Conservation (phyloP, 2,113 vertebrate genomes). For the Mus spicilegus region DNA sequence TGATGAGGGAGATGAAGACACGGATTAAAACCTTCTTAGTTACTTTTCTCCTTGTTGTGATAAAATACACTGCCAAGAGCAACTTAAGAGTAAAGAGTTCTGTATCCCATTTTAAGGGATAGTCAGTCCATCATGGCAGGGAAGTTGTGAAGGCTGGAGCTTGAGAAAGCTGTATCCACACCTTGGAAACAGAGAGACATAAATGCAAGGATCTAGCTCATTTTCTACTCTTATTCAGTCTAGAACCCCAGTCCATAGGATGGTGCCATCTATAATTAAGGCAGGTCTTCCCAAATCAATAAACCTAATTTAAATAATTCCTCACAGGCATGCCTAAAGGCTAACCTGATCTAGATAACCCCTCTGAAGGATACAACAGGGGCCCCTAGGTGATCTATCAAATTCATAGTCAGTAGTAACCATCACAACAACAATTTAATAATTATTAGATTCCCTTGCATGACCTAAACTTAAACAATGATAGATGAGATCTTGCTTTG, state of each 20-base stretch:
- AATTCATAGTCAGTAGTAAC: background rate
- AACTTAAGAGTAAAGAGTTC: background rate
- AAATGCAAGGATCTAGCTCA: background rate
- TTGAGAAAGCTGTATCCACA: background rate
- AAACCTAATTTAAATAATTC: background rate
- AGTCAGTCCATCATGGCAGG: no score
- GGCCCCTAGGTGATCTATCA: background rate
- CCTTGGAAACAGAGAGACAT: background rate
- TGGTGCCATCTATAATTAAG: background rate
- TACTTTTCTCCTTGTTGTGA: background rate
- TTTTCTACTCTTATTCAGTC: background rate
- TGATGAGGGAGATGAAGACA: no score
- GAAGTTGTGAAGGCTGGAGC: no score
- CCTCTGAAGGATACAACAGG: background rate
- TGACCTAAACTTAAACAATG: background rate
- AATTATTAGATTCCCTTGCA: background rate
- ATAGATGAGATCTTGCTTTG: background rate
- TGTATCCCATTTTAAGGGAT: background rate
- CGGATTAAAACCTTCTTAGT: background rate
- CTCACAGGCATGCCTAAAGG: background rate
- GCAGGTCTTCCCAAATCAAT: no score
- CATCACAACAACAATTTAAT: background rate
- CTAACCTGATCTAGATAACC: background rate
- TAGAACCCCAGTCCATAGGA: background rate
- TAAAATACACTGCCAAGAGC: background rate